Percentiles rank a stretch among this genome's conserved stretches.
These are phyloP conservation scores for Leptogaster cylindrica DNA, from an alignment of 2,888 invertebrate species.

Conservation along the genomic window DNA sequence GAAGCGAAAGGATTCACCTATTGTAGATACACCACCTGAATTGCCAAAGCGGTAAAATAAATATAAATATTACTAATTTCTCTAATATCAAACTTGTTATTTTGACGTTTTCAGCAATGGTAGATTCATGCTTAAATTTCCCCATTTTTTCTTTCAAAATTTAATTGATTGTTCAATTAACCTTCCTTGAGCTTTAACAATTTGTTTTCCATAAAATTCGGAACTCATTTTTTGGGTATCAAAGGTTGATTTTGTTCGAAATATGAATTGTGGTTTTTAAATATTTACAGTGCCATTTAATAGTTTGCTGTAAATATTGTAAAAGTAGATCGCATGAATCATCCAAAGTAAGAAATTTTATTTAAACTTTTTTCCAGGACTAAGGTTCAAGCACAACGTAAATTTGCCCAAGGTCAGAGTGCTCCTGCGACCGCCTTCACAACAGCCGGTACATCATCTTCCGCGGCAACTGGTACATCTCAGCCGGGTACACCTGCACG, in stretches of 20 bases:
- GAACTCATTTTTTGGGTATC: too few relatives aligned
- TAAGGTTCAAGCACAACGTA: conserved; percentile 84
- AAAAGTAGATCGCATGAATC: too few relatives aligned
- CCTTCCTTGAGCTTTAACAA: too few relatives aligned
- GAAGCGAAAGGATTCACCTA: conserved; percentile 59
- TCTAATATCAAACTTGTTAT: neutral
- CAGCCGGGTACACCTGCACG: conserved; percentile 65
- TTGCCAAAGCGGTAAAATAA: conserved; percentile 60
- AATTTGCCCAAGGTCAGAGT: conserved; percentile 89
- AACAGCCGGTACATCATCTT: conserved; percentile 53
- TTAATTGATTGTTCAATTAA: neutral
- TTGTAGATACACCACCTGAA: conserved; percentile 61
- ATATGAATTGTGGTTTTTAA: too few relatives aligned
- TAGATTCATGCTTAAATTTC: conserved; percentile 6
- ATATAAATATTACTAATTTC: neutral
- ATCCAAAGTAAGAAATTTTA: too few relatives aligned
- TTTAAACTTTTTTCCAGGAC: conserved; percentile 68
- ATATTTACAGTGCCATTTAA: too few relatives aligned
- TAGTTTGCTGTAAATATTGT: too few relatives aligned
- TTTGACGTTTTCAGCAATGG: conserved; percentile 42
- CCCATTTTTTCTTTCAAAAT: neutral
- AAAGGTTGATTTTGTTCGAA: too few relatives aligned
- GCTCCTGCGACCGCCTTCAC: conserved; percentile 63
- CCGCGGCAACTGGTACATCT: conserved; percentile 49
- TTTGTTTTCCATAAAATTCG: too few relatives aligned